Evolutionary conservation across 2,797 vertebrate species (phyloP).

Genomic region (Borostomias antarcticus): DNA sequence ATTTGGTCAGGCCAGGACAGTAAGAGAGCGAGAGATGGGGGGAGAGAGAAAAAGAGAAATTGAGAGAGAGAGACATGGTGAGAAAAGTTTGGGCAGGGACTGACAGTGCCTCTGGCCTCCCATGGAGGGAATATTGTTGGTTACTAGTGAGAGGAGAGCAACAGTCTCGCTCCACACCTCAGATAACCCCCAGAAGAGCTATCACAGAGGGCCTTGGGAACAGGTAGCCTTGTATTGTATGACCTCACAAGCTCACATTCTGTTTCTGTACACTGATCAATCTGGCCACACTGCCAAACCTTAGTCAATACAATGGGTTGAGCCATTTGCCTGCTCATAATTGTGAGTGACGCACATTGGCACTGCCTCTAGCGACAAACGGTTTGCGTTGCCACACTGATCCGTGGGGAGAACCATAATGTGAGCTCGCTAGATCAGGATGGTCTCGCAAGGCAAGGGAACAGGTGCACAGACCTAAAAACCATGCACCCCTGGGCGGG

Average conservation of each 20-base stretch:
- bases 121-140: background rate
- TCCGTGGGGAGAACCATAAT: too few relatives aligned
- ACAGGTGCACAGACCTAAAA: background rate
- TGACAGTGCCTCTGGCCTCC: background rate
- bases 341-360: too few relatives aligned
- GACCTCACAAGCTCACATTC: too few relatives aligned
- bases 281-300: too few relatives aligned
- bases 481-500: background rate
- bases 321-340: too few relatives aligned
- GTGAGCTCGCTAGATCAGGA: too few relatives aligned
- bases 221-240: too few relatives aligned
- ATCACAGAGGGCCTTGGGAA: background rate
- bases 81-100: background rate
- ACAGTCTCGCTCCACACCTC: slow-evolving; percentile 1
- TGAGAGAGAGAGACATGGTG: background rate
- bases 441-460: background rate
- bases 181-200: background rate
- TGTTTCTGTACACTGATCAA: too few relatives aligned
- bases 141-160: background rate
- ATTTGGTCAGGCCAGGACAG: background rate
- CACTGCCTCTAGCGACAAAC: too few relatives aligned
- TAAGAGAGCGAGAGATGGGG: background rate
- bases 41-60: background rate
- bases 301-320: too few relatives aligned
- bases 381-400: too few relatives aligned